A percentile compares a stretch with the other conserved stretches of the same genome.
Conservation (phyloP, 2,888 invertebrate species). For the Microdon myrmicae region DNA sequence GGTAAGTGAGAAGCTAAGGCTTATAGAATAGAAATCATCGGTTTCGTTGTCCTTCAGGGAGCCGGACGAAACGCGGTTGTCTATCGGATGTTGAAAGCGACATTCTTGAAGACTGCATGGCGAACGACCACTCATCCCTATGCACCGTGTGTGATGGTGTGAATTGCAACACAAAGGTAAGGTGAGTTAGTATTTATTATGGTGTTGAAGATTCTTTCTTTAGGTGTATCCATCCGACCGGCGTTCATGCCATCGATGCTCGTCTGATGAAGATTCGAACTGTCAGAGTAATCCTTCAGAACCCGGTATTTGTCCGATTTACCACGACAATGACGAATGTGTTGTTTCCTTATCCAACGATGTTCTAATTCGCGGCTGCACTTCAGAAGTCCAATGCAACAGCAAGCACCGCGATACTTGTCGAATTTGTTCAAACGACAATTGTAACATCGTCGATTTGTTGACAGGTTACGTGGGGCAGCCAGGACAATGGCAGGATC, state of each 20-base stretch:
- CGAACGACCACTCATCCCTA: conserved; percentile 10
- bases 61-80: conserved; percentile 58
- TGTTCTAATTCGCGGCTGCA: conserved; percentile 58
- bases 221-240: conserved; percentile 57
- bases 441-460: conserved; percentile 59
- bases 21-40: not conserved
- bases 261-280: conserved; percentile 53
- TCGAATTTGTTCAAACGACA: conserved; percentile 55
- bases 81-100: conserved; percentile 54
- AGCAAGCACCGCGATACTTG: conserved; percentile 53
- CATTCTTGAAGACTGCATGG: conserved; percentile 55
- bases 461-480: conserved; percentile 56
- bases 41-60: too few species aligned
- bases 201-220: not conserved
- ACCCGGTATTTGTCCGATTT: conserved; percentile 54
- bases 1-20: conserved; percentile 47
- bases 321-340: conserved; percentile 55
- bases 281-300: conserved; percentile 55
- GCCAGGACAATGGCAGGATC: conserved; percentile 61
- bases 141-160: conserved; percentile 55
- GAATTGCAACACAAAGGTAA: conserved; percentile 55
- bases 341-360: conserved; percentile 55
- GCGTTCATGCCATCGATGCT: conserved; percentile 58
- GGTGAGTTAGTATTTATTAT: not conserved
- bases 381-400: conserved; percentile 57